These are phyloP conservation scores for Echinarachnius parma DNA, from an alignment of 53 echinoderm and acorn worm species.

Conservation along the genomic window DNA sequence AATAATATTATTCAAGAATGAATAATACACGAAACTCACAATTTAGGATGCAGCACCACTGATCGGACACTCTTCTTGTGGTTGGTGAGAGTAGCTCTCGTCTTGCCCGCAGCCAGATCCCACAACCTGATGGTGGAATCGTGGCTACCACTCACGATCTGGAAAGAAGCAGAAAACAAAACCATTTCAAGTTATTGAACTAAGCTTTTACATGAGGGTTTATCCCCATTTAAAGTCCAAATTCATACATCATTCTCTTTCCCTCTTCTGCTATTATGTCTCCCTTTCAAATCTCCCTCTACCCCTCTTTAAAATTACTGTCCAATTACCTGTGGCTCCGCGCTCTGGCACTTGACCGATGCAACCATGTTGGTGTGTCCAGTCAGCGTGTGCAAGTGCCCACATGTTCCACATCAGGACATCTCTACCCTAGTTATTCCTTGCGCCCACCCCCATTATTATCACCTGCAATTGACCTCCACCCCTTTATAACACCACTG, in stretches of 20 bases:
- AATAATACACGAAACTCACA: too few relatives aligned
- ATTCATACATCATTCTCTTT: too few relatives aligned
- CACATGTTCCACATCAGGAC: too few relatives aligned
- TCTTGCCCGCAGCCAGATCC: conserved; percentile 93
- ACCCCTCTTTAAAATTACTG: too few relatives aligned
- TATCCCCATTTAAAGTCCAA: too few relatives aligned
- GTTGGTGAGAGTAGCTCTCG: conserved; percentile 89
- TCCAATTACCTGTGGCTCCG: conserved; percentile 96
- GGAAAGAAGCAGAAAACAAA: neutral
- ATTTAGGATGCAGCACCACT: conserved; percentile 89
- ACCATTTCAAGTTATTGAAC: neutral
- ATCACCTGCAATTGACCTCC: too few relatives aligned
- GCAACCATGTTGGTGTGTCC: conserved; percentile 98
- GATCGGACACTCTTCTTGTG: conserved; percentile 98
- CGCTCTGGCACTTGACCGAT: conserved; percentile 84
- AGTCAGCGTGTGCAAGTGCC: conserved; percentile 84
- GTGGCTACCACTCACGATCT: conserved; percentile 99
- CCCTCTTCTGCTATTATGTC: too few relatives aligned
- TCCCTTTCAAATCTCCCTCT: too few relatives aligned
- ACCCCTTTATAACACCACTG: too few relatives aligned
- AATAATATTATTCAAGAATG: too few relatives aligned
- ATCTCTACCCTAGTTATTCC: too few relatives aligned
- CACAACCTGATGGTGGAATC: conserved; percentile 95
- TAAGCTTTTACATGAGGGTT: neutral
- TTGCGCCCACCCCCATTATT: too few relatives aligned